Percentiles rank a stretch among this genome's conserved stretches.
Conservation (phyloP, 2,113 vertebrate genomes). For the Cepphus grylle region DNA sequence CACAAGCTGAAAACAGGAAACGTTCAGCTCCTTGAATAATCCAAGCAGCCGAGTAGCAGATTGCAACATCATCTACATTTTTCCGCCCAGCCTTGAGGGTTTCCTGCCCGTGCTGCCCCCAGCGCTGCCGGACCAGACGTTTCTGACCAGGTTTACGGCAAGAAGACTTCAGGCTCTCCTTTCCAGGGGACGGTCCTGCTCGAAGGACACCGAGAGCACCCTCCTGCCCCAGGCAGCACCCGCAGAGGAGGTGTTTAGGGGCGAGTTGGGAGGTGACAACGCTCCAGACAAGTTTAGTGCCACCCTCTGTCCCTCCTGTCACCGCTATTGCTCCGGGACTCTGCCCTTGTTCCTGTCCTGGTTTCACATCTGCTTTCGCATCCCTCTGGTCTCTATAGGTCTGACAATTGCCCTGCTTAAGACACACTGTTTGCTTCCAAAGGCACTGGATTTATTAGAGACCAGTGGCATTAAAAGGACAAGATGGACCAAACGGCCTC, state of each 20-base stretch:
- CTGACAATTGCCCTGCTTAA: background rate
- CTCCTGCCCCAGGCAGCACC: background rate
- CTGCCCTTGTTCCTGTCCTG: background rate
- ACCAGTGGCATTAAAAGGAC: background rate
- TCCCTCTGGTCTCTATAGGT: background rate
- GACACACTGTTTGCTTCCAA: background rate
- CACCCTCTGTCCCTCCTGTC: background rate
- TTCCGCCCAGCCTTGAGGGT: background rate
- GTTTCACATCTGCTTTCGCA: background rate
- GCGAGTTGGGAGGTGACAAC: background rate
- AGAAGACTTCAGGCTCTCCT: background rate
- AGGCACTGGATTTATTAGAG: background rate
- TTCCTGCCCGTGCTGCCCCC: background rate
- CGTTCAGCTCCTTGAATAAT: background rate
- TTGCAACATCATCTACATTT: background rate
- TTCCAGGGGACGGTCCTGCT: background rate
- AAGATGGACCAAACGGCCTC: background rate
- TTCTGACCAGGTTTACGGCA: background rate
- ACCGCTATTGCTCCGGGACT: background rate
- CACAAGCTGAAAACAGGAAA: background rate
- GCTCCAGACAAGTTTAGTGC: background rate
- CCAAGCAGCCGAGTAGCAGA: background rate
- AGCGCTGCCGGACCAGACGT: background rate
- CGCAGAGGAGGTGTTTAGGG: too few species aligned
- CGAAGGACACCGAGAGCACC: rapidly evolving